phyloP scores from a whole-genome alignment of 2,113 vertebrate genomes.

The Anarhynchus alexandrinus region DNA sequence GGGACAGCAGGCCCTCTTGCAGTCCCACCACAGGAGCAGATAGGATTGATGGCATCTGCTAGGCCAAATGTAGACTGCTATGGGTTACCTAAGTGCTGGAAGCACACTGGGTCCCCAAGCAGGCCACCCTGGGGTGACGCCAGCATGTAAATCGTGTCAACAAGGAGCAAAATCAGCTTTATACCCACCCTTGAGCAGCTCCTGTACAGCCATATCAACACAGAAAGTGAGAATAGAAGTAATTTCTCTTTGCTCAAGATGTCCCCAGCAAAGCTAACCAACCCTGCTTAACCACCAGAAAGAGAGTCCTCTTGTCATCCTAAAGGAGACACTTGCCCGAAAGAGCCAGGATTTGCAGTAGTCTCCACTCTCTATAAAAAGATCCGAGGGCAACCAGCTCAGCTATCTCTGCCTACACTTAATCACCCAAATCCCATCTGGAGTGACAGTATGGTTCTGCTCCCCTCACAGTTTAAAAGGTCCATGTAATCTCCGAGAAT shows the following conservation, averaged over 20 bases:
- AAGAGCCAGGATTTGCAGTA: background rate
- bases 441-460: background rate
- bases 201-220: background rate
- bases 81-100: background rate
- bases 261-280: background rate
- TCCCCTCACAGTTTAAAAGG: constrained; percentile 34
- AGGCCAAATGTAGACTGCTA: background rate
- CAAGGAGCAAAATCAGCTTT: background rate
- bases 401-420: background rate
- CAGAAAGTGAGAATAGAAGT: background rate
- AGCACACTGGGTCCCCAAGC: background rate
- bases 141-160: background rate
- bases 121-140: background rate
- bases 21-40: background rate
- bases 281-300: background rate
- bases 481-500: background rate
- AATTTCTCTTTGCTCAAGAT: background rate
- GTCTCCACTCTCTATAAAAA: background rate
- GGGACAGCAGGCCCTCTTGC: background rate
- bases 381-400: background rate
- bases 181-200: background rate
- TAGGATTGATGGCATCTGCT: background rate
- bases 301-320: background rate
- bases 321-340: background rate
- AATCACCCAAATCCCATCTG: constrained; percentile 18